phyloP scores from a whole-genome alignment of 2,888 invertebrate genomes.

The Cataglyphis cursor region DNA sequence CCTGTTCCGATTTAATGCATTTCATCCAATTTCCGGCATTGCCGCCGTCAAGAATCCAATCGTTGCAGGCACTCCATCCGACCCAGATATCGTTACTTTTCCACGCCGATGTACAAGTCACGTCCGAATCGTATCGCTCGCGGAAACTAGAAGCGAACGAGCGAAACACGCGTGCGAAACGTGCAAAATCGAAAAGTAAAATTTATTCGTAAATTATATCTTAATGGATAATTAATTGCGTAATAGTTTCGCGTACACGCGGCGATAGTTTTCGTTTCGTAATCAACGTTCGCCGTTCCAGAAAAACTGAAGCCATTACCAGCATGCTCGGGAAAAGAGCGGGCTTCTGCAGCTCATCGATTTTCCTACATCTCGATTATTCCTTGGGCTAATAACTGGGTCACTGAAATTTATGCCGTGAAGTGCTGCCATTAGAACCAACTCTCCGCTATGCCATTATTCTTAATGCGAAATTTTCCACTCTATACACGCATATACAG shows the following conservation, averaged over 20 bases:
- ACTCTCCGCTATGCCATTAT: conserved; percentile 47
- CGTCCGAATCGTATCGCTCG: conserved; percentile 39
- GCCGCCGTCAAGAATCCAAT: conserved; percentile 69
- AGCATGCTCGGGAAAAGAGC: background rate
- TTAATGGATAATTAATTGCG: background rate
- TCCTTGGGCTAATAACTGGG: conserved; percentile 58
- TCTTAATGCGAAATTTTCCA: conserved; percentile 49
- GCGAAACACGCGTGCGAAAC: background rate
- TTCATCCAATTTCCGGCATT: conserved; percentile 77
- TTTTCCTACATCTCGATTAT: conserved; percentile 62
- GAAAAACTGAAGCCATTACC: conserved; percentile 24
- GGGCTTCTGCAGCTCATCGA: conserved; percentile 45
- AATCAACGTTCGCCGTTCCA: background rate
- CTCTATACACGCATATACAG: background rate
- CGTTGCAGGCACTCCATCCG: conserved; percentile 60
- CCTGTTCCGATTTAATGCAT: conserved; percentile 73
- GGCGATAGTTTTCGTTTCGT: conserved; percentile 19
- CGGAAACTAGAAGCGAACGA: background rate
- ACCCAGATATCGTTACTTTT: conserved; percentile 63
- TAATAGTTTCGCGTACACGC: background rate
- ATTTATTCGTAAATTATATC: background rate
- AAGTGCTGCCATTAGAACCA: conserved; percentile 43
- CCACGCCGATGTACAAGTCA: conserved; percentile 33
- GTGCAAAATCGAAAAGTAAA: background rate
- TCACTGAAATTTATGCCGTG: conserved; percentile 56